These are phyloP conservation scores for Aulostomus chinensis DNA, from an alignment of 2,797 vertebrate genomes.

Conservation along the genomic window DNA sequence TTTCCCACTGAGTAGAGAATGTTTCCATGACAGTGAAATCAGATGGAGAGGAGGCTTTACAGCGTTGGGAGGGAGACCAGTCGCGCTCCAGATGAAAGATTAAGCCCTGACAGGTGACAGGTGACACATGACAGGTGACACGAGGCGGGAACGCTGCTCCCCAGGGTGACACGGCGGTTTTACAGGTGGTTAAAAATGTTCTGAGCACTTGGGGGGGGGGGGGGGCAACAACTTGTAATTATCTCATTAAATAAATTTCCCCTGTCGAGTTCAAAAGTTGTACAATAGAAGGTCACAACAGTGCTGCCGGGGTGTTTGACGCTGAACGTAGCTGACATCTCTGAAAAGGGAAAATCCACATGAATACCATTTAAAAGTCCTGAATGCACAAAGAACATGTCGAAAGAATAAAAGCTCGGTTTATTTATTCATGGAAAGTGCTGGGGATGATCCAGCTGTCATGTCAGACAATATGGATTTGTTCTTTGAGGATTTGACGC, in stretches of 20 bases:
- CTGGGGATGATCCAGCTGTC: neutral
- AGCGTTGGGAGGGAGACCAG: neutral
- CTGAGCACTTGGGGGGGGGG: no score
- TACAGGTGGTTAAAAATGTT: neutral
- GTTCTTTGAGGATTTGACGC: neutral
- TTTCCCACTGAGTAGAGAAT: no score
- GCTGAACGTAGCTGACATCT: neutral
- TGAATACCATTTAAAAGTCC: neutral
- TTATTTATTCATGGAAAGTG: neutral
- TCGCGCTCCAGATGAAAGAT: neutral
- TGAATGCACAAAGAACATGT: conserved; percentile 1
- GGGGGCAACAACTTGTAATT: no score
- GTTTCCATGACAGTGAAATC: no score
- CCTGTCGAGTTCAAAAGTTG: rapidly evolving
- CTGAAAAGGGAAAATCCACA: neutral
- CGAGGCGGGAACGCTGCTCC: neutral
- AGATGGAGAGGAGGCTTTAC: no score
- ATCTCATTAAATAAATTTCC: no score
- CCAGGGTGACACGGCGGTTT: neutral
- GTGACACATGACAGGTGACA: conserved; percentile 8
- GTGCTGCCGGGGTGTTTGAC: neutral
- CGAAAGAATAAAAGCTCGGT: neutral
- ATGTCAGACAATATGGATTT: rapidly evolving
- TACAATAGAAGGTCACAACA: neutral
- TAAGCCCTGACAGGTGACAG: neutral